Percentiles rank a stretch among this genome's conserved stretches.
Conservation (phyloP, 1,140 invertebrate species). For the Rhopalosiphum padi region DNA sequence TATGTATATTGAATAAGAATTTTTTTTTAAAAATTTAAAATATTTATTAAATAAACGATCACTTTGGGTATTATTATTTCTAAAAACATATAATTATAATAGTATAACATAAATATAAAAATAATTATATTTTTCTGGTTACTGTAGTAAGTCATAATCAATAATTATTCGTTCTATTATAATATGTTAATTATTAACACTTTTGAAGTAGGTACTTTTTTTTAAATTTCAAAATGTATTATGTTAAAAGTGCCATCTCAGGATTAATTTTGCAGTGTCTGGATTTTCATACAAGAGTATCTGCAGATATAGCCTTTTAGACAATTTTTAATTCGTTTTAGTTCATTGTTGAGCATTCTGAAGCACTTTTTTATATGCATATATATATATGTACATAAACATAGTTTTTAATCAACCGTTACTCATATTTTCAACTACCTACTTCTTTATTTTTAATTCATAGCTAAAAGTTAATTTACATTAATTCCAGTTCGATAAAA, state of each 20-base stretch:
- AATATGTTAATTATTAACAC: background rate
- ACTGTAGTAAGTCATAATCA: background rate
- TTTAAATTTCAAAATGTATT: background rate
- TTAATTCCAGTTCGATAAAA: background rate
- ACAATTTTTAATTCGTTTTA: constrained; percentile 20
- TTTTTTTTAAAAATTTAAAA: background rate
- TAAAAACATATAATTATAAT: background rate
- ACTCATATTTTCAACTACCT: background rate
- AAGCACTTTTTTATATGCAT: background rate
- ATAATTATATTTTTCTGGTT: background rate
- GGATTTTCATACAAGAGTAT: background rate
- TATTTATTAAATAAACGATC: background rate
- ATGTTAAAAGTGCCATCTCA: background rate
- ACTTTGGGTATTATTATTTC: background rate
- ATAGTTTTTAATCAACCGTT: background rate
- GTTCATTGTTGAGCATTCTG: background rate
- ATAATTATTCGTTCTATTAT: background rate
- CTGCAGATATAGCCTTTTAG: constrained; percentile 7
- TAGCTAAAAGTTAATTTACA: background rate
- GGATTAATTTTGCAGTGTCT: background rate
- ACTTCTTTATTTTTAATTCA: background rate
- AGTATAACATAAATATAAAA: background rate
- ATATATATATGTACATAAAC: background rate
- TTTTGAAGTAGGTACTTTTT: background rate
- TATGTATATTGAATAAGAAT: background rate